These are phyloP conservation scores for Bombyx mori DNA, from an alignment of 1,140 invertebrate genomes.

Conservation along the genomic window ASM3026992v2 NC_085113.1:9092501-9093000, in stretches of 20 bases:
- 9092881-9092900: too few relatives aligned
- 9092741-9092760: constrained; percentile 91
- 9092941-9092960: too few relatives aligned
- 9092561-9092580: constrained; percentile 95
- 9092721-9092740: constrained; percentile 94
- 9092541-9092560: constrained; percentile 94
- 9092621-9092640: constrained; percentile 89
- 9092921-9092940: too few relatives aligned
- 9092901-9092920: too few relatives aligned
- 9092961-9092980: too few relatives aligned
- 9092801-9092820: constrained; percentile 21
- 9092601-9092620: constrained; percentile 93
- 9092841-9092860: too few relatives aligned
- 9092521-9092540: constrained; percentile 92
- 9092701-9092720: constrained; percentile 86
- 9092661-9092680: constrained; percentile 86
- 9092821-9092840: constrained; percentile 76
- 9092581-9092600: constrained; percentile 85
- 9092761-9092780: constrained; percentile 93
- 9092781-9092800: constrained; percentile 94
- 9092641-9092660: constrained; percentile 91
- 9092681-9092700: constrained; percentile 87
- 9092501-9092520: constrained; percentile 92
- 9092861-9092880: too few relatives aligned
- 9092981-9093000: too few relatives aligned